These are phyloP conservation scores for Thymelicus lineola DNA, from an alignment of 2,888 invertebrate species.

Conservation along the genomic window DNA sequence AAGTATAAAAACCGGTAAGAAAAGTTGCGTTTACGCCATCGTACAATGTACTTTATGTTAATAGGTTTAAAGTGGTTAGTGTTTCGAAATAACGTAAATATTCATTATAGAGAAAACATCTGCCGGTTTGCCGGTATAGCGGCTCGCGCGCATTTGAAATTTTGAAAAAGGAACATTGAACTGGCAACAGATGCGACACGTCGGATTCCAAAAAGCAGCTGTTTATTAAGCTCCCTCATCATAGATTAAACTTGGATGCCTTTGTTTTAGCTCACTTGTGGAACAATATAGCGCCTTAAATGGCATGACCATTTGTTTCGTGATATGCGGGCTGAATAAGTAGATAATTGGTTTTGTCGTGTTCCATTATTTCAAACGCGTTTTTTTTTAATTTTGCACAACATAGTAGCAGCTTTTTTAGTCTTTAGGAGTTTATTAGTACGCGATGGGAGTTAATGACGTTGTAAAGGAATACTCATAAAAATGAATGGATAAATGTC, in stretches of 20 bases:
- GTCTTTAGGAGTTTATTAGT: conserved; percentile 18
- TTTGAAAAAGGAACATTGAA: conserved; percentile 68
- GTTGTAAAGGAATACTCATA: conserved; percentile 15
- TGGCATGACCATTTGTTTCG: conserved; percentile 67
- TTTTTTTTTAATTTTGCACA: conserved; percentile 39
- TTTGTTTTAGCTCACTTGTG: conserved; percentile 74
- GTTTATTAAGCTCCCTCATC: conserved; percentile 81
- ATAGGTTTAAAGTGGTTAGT: conserved; percentile 47
- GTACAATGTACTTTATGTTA: conserved; percentile 46
- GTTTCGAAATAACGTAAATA: conserved; percentile 39
- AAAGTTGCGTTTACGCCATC: conserved; percentile 34
- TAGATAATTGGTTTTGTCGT: conserved; percentile 66
- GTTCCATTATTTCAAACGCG: conserved; percentile 35
- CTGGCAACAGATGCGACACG: conserved; percentile 81
- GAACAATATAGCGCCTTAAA: conserved; percentile 76
- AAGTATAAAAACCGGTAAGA: conserved; percentile 44
- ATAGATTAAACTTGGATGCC: conserved; percentile 77
- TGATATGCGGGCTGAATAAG: conserved; percentile 77
- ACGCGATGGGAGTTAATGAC: conserved; percentile 28
- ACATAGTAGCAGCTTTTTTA: conserved; percentile 25
- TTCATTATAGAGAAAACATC: conserved; percentile 62
- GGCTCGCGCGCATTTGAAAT: conserved; percentile 79
- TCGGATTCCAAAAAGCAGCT: conserved; percentile 82
- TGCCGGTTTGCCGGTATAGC: conserved; percentile 68
- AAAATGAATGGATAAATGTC: conserved; percentile 26